A percentile compares a stretch with the other conserved stretches of the same genome.
These are phyloP conservation scores for Sylvia atricapilla DNA, from an alignment of 2,113 vertebrate species.

Conservation along the genomic window DNA sequence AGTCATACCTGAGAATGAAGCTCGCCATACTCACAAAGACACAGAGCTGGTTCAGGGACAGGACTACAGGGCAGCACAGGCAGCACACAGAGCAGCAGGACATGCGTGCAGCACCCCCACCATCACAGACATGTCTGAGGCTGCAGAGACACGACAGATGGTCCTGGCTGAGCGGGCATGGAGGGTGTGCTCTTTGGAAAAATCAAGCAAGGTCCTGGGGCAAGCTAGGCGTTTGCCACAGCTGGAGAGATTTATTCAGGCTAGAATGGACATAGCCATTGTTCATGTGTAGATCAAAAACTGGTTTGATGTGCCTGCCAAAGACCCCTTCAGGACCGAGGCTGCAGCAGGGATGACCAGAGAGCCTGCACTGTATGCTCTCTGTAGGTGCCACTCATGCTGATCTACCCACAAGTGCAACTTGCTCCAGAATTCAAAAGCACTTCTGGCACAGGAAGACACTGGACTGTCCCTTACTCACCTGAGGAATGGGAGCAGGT, in stretches of 20 bases:
- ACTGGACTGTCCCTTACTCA: not conserved
- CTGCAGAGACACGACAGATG: not conserved
- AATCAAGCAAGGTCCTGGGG: not conserved
- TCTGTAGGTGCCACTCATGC: not conserved
- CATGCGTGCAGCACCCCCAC: accelerated
- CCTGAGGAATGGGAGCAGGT: not conserved
- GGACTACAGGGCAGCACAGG: not conserved
- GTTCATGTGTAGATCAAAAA: not conserved
- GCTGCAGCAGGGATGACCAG: not conserved
- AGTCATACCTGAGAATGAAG: not conserved
- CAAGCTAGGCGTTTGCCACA: not conserved
- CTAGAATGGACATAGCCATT: not conserved
- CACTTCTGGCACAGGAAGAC: not conserved
- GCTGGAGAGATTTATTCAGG: not conserved
- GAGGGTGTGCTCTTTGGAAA: not conserved
- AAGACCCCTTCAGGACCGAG: not conserved
- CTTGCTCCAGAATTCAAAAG: not conserved
- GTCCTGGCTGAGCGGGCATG: not conserved
- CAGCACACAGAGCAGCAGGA: not conserved
- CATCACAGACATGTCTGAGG: not conserved
- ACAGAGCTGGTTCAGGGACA: not conserved
- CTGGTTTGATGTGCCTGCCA: not conserved
- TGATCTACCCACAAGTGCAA: not conserved
- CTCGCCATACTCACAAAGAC: not conserved
- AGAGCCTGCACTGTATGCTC: not conserved